A percentile compares a stretch with the other conserved stretches of the same genome.
phyloP scores from a whole-genome alignment of 2,888 invertebrate genomes.

The Strigamia crassipes region DNA sequence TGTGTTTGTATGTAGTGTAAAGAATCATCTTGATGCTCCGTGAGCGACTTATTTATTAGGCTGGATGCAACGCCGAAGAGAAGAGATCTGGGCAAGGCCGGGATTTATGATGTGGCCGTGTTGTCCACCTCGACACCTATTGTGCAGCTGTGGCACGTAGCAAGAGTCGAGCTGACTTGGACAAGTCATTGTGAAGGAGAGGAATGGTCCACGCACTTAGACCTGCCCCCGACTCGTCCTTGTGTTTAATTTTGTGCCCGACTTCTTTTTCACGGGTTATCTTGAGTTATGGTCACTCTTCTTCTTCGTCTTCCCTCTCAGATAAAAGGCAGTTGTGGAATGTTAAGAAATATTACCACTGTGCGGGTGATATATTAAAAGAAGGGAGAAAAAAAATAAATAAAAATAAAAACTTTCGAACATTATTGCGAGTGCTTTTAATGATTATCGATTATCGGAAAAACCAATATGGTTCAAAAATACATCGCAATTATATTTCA shows the following conservation, averaged over 20 bases:
- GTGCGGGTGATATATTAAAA: neutral
- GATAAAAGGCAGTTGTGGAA: slow-evolving; percentile 2
- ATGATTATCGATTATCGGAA: too few species aligned
- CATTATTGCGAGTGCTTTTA: too few species aligned
- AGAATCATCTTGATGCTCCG: slow-evolving; percentile 25
- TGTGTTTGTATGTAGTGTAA: slow-evolving; percentile 31
- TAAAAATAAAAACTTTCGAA: neutral
- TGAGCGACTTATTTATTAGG: slow-evolving; percentile 18
- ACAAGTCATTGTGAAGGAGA: slow-evolving; percentile 30
- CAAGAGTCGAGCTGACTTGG: slow-evolving; percentile 25
- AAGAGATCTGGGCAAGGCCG: neutral
- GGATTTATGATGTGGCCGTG: slow-evolving; percentile 30
- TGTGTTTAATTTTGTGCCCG: slow-evolving; percentile 12
- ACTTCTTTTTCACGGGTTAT: slow-evolving; percentile 28
- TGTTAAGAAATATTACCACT: neutral
- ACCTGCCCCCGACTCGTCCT: slow-evolving; percentile 20
- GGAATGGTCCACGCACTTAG: slow-evolving; percentile 29
- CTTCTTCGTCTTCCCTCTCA: neutral
- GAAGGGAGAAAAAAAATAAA: neutral
- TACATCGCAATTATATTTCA: too few species aligned
- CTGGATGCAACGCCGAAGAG: neutral
- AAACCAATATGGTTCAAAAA: too few species aligned
- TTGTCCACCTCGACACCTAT: slow-evolving; percentile 37
- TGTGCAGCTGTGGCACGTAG: slow-evolving; percentile 34
- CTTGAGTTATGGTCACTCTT: slow-evolving; percentile 25